Evolutionary conservation across 2,113 vertebrate species (phyloP), one percentile per base, ranked within the genome.

Genomic region (human (Homo sapiens)): DNA sequence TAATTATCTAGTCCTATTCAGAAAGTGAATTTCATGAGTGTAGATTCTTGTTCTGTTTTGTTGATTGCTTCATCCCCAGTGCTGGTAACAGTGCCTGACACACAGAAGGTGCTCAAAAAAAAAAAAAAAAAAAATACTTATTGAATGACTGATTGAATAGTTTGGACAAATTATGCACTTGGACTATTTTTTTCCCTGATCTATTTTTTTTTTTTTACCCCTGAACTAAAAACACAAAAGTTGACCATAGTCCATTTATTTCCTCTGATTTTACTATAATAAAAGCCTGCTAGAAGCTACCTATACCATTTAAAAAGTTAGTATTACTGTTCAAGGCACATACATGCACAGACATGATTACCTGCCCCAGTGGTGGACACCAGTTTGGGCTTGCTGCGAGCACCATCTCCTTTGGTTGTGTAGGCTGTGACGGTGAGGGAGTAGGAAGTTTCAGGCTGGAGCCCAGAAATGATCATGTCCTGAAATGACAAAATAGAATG

Each of bases 321-420:
- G 50, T 30, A 22, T 43, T 35, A 76, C 6, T 82, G 30, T 0
- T 52, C 18, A 40, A 73, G 59, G 30, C 38, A 90, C 9, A 40
- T 5, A 30, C 7, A 55, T 1, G 27, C 45, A 66, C 0, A 89
- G 48, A 38, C 10, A 72, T 0, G 14, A 93, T 98, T 99, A 99
- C 99, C 99, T 99, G 99, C 99, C 97, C 99, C 99, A 95, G 99
- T 99, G 98, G 99, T 99, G 94, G 99, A 99, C 96, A 99, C 98
- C 45, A 99, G 98, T 98, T 99, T 99, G 89, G 99, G 99, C 97
- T 99, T 99, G 99, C 99, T 99, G 97, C 99, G 99, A 82, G 99
- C 99, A 76, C 99, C 99, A 3, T 99, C 99, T n/a, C 99, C 99
- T 98, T 99, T 99, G 8, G 99, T 99, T 38, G 99, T 99, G 83